Evolutionary conservation across 2,888 invertebrate species (phyloP).

Genomic region (Achlya flavicornis): DNA sequence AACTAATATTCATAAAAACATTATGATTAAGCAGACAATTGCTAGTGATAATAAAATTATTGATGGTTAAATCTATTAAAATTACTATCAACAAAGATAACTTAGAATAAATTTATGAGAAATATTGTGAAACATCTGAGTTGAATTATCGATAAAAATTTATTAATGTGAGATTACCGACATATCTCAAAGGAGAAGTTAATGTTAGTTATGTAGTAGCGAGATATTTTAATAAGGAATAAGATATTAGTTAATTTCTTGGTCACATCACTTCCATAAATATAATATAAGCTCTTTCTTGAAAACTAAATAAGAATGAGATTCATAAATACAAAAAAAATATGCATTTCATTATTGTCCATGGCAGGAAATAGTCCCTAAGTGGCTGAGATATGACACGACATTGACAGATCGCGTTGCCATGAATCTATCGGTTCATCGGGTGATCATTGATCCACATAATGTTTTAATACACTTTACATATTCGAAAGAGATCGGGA

Average conservation of each 20-base stretch:
- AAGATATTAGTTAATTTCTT: too few relatives aligned
- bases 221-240: too few relatives aligned
- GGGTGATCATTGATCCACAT: constrained; percentile 7
- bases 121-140: neutral
- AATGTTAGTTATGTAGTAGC: too few relatives aligned
- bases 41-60: neutral
- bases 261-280: too few relatives aligned
- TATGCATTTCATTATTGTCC: neutral
- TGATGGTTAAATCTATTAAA: neutral
- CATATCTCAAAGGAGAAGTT: neutral
- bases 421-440: constrained; percentile 11
- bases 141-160: neutral
- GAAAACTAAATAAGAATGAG: too few relatives aligned
- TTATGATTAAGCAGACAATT: neutral
- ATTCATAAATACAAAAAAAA: neutral
- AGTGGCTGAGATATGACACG: neutral
- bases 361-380: neutral
- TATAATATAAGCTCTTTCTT: too few relatives aligned
- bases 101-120: neutral
- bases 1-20: neutral
- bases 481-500: constrained; percentile 24
- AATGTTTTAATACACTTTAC: constrained; percentile 20
- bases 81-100: neutral
- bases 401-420: constrained; percentile 8
- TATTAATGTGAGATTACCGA: neutral